Base-by-base conservation (phyloP, 2,797 vertebrate species). In the Cyclura pinguis region DNA sequence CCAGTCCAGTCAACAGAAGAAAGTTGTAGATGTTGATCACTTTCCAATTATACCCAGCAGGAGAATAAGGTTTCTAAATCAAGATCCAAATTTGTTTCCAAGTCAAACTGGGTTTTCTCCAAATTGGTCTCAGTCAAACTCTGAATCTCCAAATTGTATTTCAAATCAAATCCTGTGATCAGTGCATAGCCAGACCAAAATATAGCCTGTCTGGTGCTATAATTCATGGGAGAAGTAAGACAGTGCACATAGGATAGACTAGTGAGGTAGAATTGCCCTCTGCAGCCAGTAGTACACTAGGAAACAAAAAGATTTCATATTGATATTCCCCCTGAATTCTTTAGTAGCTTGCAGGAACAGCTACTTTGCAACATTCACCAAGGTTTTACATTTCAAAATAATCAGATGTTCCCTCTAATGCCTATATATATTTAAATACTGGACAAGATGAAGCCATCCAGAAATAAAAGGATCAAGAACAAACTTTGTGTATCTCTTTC, bases 391-490 rank as follows among this genome's bases (percentile, higher is more conserved):
- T 62, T 62, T 62, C 8, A 59, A 29, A 32, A 80, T 32, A 80
- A 32, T 38, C 57, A 14, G 10, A 27, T 64, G 27, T 24, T 0
- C 12, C 57, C n/a, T 35, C 24, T 80, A 29, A 35, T 38, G n/a
- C 12, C 62, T 29, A 29, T 22, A 69, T 88, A 55, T 55, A 80
- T 67, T 32, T 88, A 69, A 67, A 69, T 14, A 38, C 22, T 18
- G 47, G 50, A 50, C 35, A 62, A 74, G 35, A 62, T 83, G 27
- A 74, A 74, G 18, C 12, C 72, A 89, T 84, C 38, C 87, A 78
- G n/a, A 92, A 88, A 90, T 50, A 62, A 93, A 24, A 85, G 83
- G 80, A 69, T 1, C 32, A 84, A 81, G 88, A 12, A 9, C n/a
- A 86, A 4, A 82, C 20, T 4, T 88, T 84, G 67, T 91, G 9